Evolutionary conservation across 2,888 invertebrate genomes (phyloP), one percentile per base, ranked within the genome.

Genomic region (Drosophila silvestris): DNA sequence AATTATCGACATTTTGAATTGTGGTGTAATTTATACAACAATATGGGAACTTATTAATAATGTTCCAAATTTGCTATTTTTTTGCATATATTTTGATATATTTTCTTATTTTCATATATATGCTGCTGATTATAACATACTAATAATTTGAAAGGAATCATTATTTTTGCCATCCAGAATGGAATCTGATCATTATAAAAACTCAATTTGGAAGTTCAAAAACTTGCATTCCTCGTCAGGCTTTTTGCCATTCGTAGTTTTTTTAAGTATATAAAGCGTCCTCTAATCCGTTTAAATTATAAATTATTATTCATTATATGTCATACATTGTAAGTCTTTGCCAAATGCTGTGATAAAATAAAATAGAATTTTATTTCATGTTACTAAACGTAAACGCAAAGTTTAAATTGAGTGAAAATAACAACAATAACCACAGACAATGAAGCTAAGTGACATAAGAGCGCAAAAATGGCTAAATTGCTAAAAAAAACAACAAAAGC

Each of bases 381-480:
- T 41, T 22, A 5, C 22, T 16, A 22, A 57, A 30, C 14, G 12
- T 14, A 33, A 50, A 22, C 7, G 33, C 19, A 33, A 63, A 35
- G 26, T n/a, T 53, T 61, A 65, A 67, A 58, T 56, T 60, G 39
- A 44, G 47, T 56, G 35, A 51, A 57, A 66, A 44, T 33, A 47
- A 28, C 44, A 61, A 35, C 16, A 57, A 44, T 19, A 41, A 37
- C 63, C 19, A 14, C 14, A 26, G 28, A 52, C 52, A 59, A 70
- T 56, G 14, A 19, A 52, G 52, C 33, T 58, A 62, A 70, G 57
- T 79, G 74, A 70, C 70, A 30, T 64, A 51, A 70, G 60, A 35
- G 30, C 28, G 26, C 26, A 52, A 74, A 74, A 79, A 59, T 53
- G 52, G 53, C 58, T 32, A 41, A 61, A 60, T 35, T 58, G 50